A percentile compares a stretch with the other conserved stretches of the same genome.
Conservation (phyloP, 2,888 invertebrate species). For the Prostheceraeus crozeri region DNA sequence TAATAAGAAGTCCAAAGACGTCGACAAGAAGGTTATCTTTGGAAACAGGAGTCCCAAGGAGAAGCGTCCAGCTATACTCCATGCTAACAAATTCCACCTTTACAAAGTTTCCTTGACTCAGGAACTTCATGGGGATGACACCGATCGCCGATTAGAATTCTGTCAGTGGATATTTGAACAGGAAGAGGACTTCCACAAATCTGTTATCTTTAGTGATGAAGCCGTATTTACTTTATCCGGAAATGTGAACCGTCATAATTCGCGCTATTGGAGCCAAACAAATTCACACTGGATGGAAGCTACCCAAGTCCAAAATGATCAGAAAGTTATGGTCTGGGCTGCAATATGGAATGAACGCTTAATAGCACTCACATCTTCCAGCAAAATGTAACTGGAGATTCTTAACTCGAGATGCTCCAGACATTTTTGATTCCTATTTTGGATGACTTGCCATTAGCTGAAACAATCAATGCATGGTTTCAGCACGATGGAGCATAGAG, state of each 20-base stretch:
- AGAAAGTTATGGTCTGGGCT: constrained; percentile 28
- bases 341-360: constrained; percentile 17
- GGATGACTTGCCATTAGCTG: constrained; percentile 20
- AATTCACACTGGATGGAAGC: constrained; percentile 28
- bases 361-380: constrained; percentile 10
- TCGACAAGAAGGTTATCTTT: neutral
- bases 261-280: neutral
- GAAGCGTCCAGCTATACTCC: constrained; percentile 25
- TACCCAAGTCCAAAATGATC: constrained; percentile 29
- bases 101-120: constrained; percentile 27
- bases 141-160: constrained; percentile 12
- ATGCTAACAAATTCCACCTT: constrained; percentile 21
- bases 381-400: constrained; percentile 23
- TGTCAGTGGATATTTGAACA: too few relatives aligned
- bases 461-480: constrained; percentile 20
- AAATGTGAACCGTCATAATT: constrained; percentile 26
- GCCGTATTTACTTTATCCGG: constrained; percentile 11
- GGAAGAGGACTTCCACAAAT: neutral
- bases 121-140: constrained; percentile 29
- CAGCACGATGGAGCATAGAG: constrained; percentile 21
- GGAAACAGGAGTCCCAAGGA: constrained; percentile 21
- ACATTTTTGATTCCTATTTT: constrained; percentile 23
- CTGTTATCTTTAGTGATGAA: neutral
- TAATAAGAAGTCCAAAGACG: too few relatives aligned
- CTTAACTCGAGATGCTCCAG: constrained; percentile 16